Evolutionary conservation across 1,140 invertebrate genomes (phyloP), one percentile per base, ranked within the genome.

Genomic region (Drosophila asahinai): DNA sequence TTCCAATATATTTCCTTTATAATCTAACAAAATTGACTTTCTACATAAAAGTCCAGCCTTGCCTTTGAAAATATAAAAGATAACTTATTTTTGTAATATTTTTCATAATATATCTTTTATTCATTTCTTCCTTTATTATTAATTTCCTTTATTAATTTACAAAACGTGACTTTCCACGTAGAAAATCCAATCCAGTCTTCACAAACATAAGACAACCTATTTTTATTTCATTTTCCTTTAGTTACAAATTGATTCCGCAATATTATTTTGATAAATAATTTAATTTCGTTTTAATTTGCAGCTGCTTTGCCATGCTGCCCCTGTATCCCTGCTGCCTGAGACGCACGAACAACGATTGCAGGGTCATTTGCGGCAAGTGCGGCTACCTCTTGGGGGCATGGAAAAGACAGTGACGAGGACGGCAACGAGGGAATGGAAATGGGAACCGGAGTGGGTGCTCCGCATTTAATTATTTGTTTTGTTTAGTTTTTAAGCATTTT

Each of bases 321-420:
- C 65, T 92, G 6, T 91, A 90, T 75, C 86, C 87, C 19, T 92
- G 91, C 58, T 87, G 91, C 42, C 61, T 75, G 52, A 75, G 77
- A 33, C 83, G 83, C 30, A 64, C 76, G 45, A 76, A 77, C 42
- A 75, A 90, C 25, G 84, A 89, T 25, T 91, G 91, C 74, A 92
- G 91, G 74, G 91, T 92, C 27, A 92, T 92, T 52, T 92, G 91
- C 19, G 72, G 77, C 60, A 92, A 92, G 49, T 92, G 91, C 38
- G 91, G 91, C 55, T 87, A 87, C 51, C 66, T 89, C 51, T 70
- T 92, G 63, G 91, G 91, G 54, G 84, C 82, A 68, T 92, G 91
- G 91, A 91, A 92, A 59, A 77, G 80, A 17, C 77, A 91, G 15
- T 89, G 62, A 83, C 12, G 11, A 38, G 6, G 27, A 36, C 6